Evolutionary conservation across 1,140 invertebrate genomes (phyloP), one percentile per base, ranked within the genome.

Genomic region (Brachionus rotundiformis): DNA sequence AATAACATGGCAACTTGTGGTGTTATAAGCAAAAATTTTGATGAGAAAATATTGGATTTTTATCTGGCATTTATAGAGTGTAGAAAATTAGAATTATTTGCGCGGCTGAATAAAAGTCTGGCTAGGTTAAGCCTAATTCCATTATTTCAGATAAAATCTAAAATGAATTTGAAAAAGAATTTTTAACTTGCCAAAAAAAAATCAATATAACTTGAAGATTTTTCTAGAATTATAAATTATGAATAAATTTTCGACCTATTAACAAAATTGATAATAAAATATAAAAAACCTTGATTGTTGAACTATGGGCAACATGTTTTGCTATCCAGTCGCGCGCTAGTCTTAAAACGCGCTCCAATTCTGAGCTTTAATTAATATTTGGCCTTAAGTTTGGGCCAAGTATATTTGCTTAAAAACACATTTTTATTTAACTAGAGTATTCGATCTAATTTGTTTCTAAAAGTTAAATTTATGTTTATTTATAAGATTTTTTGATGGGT

Each of bases 191-290:
- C n/a, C n/a, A n/a, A n/a, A 54, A 16, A 54, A 54, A 54, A 54
- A 54, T 54, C 47, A 16, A 54, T 54, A 54, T 19, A 19, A 16
- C n/a, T n/a, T 54, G 4, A 54, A 6, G 47, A 54, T 54, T 54
- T 54, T 54, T 54, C 47, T 54, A 54, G 47, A 54, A 54, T 41
- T 54, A 54, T 54, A 54, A 54, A 54, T 54, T 54, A 54, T 54
- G 47, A 54, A 19, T 54, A 16, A 8, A 19, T 49, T 49, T 49
- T 49, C 16, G 47, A n/a, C 13, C 47, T 5, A 19, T 4, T 23
- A n/a, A n/a, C n/a, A n/a, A n/a, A n/a, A n/a, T n/a, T n/a, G n/a
- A n/a, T n/a, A n/a, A n/a, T 5, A 49, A 49, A 16, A 19, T 49
- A 23, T 49, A 16, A 5, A 54, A 54, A 54, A 19, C 47, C 47